phyloP scores from a whole-genome alignment of 2,888 invertebrate species.

The Mythimna loreyi region DNA sequence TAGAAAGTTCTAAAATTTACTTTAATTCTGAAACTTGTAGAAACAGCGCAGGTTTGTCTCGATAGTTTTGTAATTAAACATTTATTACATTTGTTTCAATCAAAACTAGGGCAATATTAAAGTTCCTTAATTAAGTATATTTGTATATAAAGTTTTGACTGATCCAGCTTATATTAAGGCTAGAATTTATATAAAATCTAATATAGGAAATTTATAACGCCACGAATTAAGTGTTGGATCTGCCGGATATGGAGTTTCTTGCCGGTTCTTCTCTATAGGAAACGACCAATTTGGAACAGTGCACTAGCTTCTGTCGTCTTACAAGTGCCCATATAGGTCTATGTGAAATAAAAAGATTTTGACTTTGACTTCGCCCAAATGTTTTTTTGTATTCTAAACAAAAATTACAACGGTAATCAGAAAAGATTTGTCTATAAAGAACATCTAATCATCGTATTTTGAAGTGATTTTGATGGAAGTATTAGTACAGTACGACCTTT shows the following conservation, averaged over 20 bases:
- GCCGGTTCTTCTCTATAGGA: too few relatives aligned
- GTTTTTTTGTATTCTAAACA: too few relatives aligned
- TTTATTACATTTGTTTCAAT: slow-evolving; percentile 8
- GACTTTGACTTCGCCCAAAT: too few relatives aligned
- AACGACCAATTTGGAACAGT: too few relatives aligned
- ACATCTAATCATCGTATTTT: background rate
- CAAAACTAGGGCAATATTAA: slow-evolving; percentile 15
- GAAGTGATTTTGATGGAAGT: background rate
- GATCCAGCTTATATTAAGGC: background rate
- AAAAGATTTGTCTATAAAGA: too few relatives aligned
- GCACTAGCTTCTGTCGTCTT: too few relatives aligned
- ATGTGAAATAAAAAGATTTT: too few relatives aligned
- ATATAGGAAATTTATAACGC: background rate
- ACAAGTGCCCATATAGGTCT: too few relatives aligned
- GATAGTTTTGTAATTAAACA: slow-evolving; percentile 13
- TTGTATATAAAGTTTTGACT: slow-evolving; percentile 12
- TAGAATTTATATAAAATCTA: background rate
- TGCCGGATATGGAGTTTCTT: too few relatives aligned
- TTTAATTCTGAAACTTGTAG: background rate
- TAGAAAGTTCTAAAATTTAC: background rate
- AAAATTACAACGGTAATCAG: too few relatives aligned
- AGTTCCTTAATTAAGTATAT: slow-evolving; percentile 16
- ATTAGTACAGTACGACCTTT: too few relatives aligned
- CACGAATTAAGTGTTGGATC: too few relatives aligned
- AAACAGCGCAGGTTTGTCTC: background rate